Evolutionary conservation across 2,888 invertebrate species (phyloP), one percentile per base, ranked within the genome.

Genomic region (Tenthredo livida): DNA sequence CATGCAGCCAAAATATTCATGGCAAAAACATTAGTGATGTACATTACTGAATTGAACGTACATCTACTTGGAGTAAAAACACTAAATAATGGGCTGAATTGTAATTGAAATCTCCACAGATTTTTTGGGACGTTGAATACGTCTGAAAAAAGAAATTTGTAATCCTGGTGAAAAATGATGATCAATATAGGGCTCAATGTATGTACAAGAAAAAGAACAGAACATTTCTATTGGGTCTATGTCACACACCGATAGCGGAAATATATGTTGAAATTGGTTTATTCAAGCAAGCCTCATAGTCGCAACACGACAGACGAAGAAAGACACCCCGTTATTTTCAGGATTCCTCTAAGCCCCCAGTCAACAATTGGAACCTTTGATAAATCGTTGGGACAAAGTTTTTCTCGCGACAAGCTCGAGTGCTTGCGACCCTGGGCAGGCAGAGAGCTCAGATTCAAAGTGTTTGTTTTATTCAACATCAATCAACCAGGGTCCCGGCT

Each of bases 381-480:
- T 77, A 77, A 77, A 77, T 77, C 77, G 77, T 54, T 33, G 77
- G 54, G 77, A 40, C 25, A 77, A 15, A 29, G 33, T 29, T 50
- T 50, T 29, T 54, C 33, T 29, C 77, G 50, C 54, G 25, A 47
- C 47, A 47, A 25, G 75, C 75, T 47, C 47, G 75, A 50, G 43
- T 47, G 43, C n/a, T 25, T 21, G n/a, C 75, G 75, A 75, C 7
- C 75, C 75, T 43, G 21, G 75, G 29, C 47, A 70, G 70, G 29
- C 37, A 29, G 33, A 67, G 25, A 54, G 77, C 77, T 77, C 25
- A 33, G 77, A 77, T 77, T 77, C 77, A 77, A 77, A 77, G 40
- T 77, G 77, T 77, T 77, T 54, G 54, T 77, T 77, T 77, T 77
- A 77, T 77, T 77, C 77, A 77, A 77, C 77, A 77, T 77, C 77